Percentiles rank a stretch among this genome's conserved stretches.
Conservation (phyloP, 2,888 invertebrate genomes). For the Diarsia brunnea region DNA sequence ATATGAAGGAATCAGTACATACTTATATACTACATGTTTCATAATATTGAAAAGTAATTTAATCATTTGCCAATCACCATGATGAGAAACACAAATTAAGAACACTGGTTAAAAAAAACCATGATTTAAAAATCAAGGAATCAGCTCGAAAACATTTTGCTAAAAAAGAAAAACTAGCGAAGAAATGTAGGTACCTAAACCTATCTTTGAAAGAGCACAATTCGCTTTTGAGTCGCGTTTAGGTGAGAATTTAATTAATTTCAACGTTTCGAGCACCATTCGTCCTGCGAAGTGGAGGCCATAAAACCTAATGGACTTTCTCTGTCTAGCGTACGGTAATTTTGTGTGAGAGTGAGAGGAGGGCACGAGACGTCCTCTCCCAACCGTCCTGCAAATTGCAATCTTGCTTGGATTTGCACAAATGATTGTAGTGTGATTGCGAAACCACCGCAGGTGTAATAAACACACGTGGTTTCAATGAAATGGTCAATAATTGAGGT, state of each 20-base stretch:
- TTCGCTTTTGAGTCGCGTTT: slow-evolving; percentile 77
- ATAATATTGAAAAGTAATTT: not conserved
- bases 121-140: slow-evolving; percentile 22
- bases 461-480: slow-evolving; percentile 10
- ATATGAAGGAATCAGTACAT: not conserved
- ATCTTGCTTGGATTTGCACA: slow-evolving; percentile 76
- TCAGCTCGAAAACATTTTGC: slow-evolving; percentile 35
- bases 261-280: slow-evolving; percentile 84
- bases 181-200: slow-evolving; percentile 24
- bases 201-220: slow-evolving; percentile 56
- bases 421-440: slow-evolving; percentile 53
- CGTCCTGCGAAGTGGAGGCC: slow-evolving; percentile 84
- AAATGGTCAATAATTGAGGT: slow-evolving; percentile 1
- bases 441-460: not conserved
- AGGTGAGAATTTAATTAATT: slow-evolving; percentile 88
- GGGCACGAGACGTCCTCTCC: slow-evolving; percentile 70
- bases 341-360: slow-evolving; percentile 74
- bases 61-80: slow-evolving; percentile 1
- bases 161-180: slow-evolving; percentile 24
- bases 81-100: slow-evolving; percentile 1
- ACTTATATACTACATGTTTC: not conserved
- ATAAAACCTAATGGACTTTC: slow-evolving; percentile 90
- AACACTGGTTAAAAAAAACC: not conserved
- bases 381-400: slow-evolving; percentile 79
- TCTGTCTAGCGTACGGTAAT: slow-evolving; percentile 86